Evolutionary conservation across 2,888 invertebrate species (phyloP).

Genomic region (Sesia apiformis): DNA sequence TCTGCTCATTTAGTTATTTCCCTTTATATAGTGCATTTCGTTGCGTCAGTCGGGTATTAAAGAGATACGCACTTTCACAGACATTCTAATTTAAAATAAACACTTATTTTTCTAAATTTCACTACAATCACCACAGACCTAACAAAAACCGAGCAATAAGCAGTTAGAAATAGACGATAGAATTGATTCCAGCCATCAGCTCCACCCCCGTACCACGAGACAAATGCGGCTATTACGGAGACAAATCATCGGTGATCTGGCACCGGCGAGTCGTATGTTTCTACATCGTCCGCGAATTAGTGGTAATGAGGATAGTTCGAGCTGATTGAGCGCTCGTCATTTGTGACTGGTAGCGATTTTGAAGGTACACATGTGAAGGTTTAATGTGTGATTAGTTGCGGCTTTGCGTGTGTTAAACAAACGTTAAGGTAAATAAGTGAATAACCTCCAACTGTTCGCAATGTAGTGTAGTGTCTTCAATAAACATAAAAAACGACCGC

Average conservation of each 20-base stretch:
- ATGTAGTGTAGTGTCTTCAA: too few relatives aligned
- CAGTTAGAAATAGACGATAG: slow-evolving; percentile 15
- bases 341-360: background rate
- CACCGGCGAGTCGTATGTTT: slow-evolving; percentile 26
- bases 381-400: background rate
- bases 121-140: too few relatives aligned
- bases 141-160: slow-evolving; percentile 7
- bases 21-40: too few relatives aligned
- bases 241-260: slow-evolving; percentile 23
- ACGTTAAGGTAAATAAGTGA: too few relatives aligned
- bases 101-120: too few relatives aligned
- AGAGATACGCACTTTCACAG: too few relatives aligned
- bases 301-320: slow-evolving; percentile 2
- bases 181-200: slow-evolving; percentile 20
- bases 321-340: slow-evolving; percentile 1
- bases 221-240: slow-evolving; percentile 33
- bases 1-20: too few relatives aligned
- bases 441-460: too few relatives aligned
- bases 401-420: too few relatives aligned
- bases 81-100: too few relatives aligned
- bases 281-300: slow-evolving; percentile 22
- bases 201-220: slow-evolving; percentile 4
- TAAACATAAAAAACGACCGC: too few relatives aligned
- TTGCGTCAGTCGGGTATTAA: too few relatives aligned
- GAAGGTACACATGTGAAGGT: background rate